These are phyloP conservation scores for Neoniphon sammara DNA, from an alignment of 2,797 vertebrate species.

Conservation along the genomic window DNA sequence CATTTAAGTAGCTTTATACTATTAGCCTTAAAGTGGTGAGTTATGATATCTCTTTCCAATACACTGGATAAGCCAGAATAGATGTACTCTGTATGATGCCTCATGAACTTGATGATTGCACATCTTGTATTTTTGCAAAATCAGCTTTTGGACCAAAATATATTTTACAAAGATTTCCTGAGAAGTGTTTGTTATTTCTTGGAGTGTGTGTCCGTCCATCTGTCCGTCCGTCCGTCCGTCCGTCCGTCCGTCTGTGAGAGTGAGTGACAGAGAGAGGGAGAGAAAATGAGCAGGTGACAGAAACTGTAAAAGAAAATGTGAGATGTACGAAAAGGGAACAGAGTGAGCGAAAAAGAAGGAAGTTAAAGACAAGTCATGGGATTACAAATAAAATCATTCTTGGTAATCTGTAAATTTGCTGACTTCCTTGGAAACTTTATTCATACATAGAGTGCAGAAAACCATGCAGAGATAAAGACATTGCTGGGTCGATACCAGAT, in stretches of 20 bases:
- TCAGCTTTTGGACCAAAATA: conserved; percentile 86
- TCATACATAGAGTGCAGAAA: neutral
- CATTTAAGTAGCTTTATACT: conserved; percentile 65
- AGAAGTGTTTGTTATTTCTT: conserved; percentile 29
- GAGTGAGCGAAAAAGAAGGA: neutral
- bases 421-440: too few species aligned
- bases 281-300: too few species aligned
- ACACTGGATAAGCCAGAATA: conserved; percentile 31
- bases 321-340: too few species aligned
- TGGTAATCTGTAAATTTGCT: too few species aligned
- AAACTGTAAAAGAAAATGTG: too few species aligned
- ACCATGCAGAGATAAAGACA: neutral
- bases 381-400: too few species aligned
- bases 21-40: conserved; percentile 50
- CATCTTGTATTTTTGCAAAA: conserved; percentile 82
- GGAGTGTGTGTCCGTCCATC: neutral
- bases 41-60: conserved; percentile 28
- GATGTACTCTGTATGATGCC: conserved; percentile 40
- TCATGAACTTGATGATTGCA: conserved; percentile 67
- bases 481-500: too few species aligned
- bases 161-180: conserved; percentile 81
- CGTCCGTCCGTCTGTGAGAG: too few species aligned
- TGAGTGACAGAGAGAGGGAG: neutral
- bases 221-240: too few species aligned
- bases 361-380: neutral